These are phyloP conservation scores for Luscinia megarhynchos DNA, from an alignment of 2,797 vertebrate species.

Conservation along the genomic window DNA sequence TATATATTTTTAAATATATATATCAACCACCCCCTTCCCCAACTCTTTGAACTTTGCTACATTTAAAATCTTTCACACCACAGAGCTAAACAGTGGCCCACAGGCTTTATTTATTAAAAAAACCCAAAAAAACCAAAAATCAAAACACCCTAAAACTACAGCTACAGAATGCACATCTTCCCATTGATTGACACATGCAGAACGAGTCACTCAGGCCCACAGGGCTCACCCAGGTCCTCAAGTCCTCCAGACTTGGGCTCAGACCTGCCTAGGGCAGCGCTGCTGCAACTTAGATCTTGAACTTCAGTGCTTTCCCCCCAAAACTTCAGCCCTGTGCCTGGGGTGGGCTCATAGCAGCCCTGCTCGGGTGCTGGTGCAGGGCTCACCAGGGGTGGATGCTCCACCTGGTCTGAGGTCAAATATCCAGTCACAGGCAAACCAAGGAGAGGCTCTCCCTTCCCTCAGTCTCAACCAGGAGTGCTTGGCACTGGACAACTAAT, in stretches of 20 bases:
- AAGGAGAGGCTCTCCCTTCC: constrained; percentile 26
- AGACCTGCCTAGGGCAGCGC: constrained; percentile 45
- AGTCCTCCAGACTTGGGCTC: constrained; percentile 51
- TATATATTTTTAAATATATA: not conserved
- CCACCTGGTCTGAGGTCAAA: constrained; percentile 19
- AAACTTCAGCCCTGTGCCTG: constrained; percentile 2
- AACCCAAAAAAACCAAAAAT: not conserved
- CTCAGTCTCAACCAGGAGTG: constrained; percentile 16
- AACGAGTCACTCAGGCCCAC: constrained; percentile 68
- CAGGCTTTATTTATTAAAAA: constrained; percentile 68
- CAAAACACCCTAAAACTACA: constrained; percentile 85
- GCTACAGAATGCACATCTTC: constrained; percentile 94
- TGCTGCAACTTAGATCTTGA: constrained; percentile 44
- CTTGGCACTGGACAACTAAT: constrained; percentile 58
- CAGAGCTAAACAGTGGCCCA: constrained; percentile 75
- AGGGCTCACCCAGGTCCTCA: constrained; percentile 40
- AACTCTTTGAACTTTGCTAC: constrained; percentile 72
- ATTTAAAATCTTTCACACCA: constrained; percentile 79
- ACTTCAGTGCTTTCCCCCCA: constrained; percentile 1
- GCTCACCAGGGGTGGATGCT: not conserved
- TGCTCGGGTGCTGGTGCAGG: not conserved
- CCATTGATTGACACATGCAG: constrained; percentile 98
- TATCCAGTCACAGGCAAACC: constrained; percentile 27
- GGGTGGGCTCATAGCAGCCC: not conserved
- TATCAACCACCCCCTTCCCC: constrained; percentile 8